Percentiles rank a stretch among this genome's conserved stretches.
These are phyloP conservation scores for Rhizomys pruinosus DNA, from an alignment of 2,113 vertebrate genomes.

Conservation along the genomic window DNA sequence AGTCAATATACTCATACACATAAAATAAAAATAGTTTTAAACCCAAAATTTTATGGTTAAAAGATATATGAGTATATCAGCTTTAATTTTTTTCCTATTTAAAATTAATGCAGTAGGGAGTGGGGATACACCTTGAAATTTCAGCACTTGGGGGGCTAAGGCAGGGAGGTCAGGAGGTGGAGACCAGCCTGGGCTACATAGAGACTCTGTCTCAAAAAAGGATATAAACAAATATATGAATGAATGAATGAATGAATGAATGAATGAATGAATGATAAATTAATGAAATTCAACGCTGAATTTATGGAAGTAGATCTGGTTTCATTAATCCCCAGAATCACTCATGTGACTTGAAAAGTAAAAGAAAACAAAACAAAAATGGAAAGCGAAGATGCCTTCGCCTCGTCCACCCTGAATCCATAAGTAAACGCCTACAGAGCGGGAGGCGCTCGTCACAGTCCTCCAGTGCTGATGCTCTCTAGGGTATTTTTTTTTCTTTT, in stretches of 20 bases:
- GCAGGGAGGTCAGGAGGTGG: neutral
- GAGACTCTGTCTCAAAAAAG: neutral
- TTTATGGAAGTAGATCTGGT: neutral
- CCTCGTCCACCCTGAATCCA: neutral
- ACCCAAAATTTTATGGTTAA: neutral
- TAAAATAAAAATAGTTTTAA: too few species aligned
- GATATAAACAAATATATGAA: neutral
- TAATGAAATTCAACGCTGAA: neutral
- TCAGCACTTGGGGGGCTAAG: neutral
- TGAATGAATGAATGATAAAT: neutral
- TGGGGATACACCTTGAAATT: neutral
- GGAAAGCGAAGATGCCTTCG: neutral
- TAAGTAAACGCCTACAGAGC: neutral
- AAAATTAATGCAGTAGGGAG: conserved; percentile 22
- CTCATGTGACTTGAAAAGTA: neutral
- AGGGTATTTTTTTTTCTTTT: too few species aligned
- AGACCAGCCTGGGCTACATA: neutral
- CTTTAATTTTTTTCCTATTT: neutral
- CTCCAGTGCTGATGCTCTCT: neutral
- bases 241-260: neutral
- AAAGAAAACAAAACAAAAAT: neutral
- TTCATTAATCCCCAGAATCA: neutral
- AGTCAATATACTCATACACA: too few species aligned
- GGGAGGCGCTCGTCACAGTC: neutral
- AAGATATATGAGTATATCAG: neutral